Conservation (phyloP, 2,113 vertebrate genomes). For the Pituophis catenifer region DNA sequence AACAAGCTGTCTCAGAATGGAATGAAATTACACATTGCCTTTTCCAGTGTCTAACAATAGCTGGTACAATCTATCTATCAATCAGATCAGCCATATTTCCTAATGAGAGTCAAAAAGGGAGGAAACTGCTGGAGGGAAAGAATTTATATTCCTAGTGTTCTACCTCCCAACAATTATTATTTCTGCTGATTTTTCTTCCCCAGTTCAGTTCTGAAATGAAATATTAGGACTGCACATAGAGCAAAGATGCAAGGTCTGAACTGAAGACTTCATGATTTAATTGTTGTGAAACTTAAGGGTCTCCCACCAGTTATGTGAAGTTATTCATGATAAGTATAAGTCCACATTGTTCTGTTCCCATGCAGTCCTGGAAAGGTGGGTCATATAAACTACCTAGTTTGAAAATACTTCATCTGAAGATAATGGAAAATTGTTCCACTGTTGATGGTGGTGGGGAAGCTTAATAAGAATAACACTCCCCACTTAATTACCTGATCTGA, state of each 20-base stretch:
- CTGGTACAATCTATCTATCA: background rate
- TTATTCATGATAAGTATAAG: background rate
- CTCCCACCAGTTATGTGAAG: background rate
- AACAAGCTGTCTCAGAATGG: constrained; percentile 10
- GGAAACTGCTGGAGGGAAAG: background rate
- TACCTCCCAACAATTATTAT: background rate
- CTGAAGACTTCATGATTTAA: background rate
- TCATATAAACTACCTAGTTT: background rate
- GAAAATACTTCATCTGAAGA: background rate
- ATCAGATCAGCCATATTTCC: background rate
- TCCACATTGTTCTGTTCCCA: background rate
- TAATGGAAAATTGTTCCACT: background rate
- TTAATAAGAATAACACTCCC: background rate
- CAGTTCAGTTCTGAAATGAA: background rate
- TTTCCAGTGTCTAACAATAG: constrained; percentile 15
- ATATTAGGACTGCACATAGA: background rate
- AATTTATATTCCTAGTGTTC: background rate
- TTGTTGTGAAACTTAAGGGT: background rate
- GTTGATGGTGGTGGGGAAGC: background rate
- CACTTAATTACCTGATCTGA: background rate
- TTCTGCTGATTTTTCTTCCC: background rate
- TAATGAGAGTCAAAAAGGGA: background rate
- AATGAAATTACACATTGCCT: background rate
- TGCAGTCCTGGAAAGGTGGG: background rate
- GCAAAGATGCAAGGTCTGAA: background rate